Percentiles rank a stretch among this genome's conserved stretches.
These are phyloP conservation scores for Esox masquinongy DNA, from an alignment of 2,797 vertebrate species.

Conservation along the genomic window DNA sequence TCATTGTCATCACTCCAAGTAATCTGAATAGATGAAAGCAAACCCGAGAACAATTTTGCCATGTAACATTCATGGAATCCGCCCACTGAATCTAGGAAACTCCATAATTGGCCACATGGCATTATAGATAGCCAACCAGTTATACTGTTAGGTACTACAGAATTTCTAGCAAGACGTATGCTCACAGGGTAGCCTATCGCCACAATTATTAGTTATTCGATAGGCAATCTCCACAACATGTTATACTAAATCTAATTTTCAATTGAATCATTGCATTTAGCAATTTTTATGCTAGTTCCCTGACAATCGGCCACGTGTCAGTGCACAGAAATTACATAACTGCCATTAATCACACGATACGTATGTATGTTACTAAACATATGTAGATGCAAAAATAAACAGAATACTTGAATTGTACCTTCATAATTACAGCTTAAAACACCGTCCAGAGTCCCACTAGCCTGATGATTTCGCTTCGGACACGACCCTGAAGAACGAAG, in stretches of 20 bases:
- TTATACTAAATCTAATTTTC: no score
- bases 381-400: not conserved
- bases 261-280: no score
- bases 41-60: slow-evolving; percentile 63
- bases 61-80: slow-evolving; percentile 32
- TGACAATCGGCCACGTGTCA: no score
- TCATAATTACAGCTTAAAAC: no score
- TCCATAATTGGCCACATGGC: not conserved
- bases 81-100: slow-evolving; percentile 37
- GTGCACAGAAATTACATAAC: no score
- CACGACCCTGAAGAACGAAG: not conserved
- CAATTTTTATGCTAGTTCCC: no score
- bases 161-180: no score
- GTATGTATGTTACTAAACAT: not conserved
- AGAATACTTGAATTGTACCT: not conserved
- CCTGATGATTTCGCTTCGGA: no score
- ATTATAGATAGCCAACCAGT: not conserved
- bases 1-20: slow-evolving; percentile 70
- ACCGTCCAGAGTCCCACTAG: not conserved
- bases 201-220: no score
- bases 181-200: no score
- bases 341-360: not conserved
- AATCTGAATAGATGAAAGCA: slow-evolving; percentile 65
- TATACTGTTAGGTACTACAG: no score
- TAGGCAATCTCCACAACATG: no score